These are phyloP conservation scores for Vandiemenella viatica DNA, from an alignment of 2,888 invertebrate genomes.

Conservation along the genomic window DNA sequence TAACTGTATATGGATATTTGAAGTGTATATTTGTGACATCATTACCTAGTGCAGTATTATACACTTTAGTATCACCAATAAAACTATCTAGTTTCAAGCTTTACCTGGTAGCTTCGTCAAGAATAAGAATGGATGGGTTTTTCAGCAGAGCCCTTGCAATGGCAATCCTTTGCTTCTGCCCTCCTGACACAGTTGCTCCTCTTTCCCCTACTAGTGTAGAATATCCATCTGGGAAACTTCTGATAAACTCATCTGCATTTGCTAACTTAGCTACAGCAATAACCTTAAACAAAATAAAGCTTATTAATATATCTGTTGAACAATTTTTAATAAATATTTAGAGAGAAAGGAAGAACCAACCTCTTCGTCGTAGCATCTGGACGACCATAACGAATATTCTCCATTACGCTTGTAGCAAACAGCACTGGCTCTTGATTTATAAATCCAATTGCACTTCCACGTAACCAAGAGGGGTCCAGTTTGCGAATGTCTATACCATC, in stretches of 20 bases:
- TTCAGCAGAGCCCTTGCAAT: slow-evolving; percentile 88
- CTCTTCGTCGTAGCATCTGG: slow-evolving; percentile 52
- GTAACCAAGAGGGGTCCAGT: slow-evolving; percentile 69
- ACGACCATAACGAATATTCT: slow-evolving; percentile 86
- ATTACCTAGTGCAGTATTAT: too few species aligned
- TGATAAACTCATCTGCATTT: slow-evolving; percentile 85
- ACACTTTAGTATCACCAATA: too few species aligned
- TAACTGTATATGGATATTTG: too few species aligned
- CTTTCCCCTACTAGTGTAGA: slow-evolving; percentile 77
- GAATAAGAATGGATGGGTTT: slow-evolving; percentile 69
- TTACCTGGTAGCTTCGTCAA: slow-evolving; percentile 94
- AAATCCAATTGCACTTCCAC: slow-evolving; percentile 68
- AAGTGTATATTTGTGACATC: too few species aligned
- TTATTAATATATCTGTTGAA: not conserved
- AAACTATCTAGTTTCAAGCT: too few species aligned
- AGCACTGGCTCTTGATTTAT: slow-evolving; percentile 90
- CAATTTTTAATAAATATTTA: not conserved
- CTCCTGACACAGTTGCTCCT: slow-evolving; percentile 83
- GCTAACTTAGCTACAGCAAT: slow-evolving; percentile 67
- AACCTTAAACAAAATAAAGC: slow-evolving; percentile 34
- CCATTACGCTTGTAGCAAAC: slow-evolving; percentile 78
- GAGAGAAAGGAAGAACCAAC: not conserved
- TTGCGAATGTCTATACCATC: slow-evolving; percentile 55
- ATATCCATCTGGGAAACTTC: slow-evolving; percentile 66
- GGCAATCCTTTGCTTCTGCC: slow-evolving; percentile 88